These are phyloP conservation scores for Atta texana DNA, from an alignment of 1,140 invertebrate genomes.

Conservation along the genomic window DNA sequence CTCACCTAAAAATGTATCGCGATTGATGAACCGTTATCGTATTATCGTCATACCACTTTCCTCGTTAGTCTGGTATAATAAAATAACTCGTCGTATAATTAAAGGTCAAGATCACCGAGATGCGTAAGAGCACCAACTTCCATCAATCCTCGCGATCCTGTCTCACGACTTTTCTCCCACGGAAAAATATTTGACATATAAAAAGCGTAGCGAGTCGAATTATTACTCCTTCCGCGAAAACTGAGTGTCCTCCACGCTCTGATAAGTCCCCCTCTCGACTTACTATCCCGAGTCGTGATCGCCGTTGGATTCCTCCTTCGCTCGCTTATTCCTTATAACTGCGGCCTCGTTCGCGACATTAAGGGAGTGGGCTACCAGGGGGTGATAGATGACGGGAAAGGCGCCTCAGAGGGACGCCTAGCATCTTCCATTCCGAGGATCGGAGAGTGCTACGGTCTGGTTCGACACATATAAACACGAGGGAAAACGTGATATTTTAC, in stretches of 20 bases:
- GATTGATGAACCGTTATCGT: conserved; percentile 5
- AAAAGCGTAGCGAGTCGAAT: conserved; percentile 36
- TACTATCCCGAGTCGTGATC: conserved; percentile 62
- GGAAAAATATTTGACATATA: conserved; percentile 37
- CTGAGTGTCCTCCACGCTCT: conserved; percentile 70
- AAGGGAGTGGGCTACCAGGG: conserved; percentile 51
- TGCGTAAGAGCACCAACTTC: background rate
- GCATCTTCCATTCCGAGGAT: conserved; percentile 72
- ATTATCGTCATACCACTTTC: background rate
- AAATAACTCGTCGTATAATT: background rate
- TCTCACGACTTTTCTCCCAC: conserved; percentile 39
- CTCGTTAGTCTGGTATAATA: background rate
- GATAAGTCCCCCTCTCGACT: conserved; percentile 71
- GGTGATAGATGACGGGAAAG: conserved; percentile 76
- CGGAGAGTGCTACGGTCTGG: conserved; percentile 56
- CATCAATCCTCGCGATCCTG: background rate
- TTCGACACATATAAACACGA: conserved; percentile 57
- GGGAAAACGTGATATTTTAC: conserved; percentile 35
- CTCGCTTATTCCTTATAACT: background rate
- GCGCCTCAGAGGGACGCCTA: conserved; percentile 74
- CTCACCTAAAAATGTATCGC: too few species aligned
- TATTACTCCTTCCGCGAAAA: conserved; percentile 62
- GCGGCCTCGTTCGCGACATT: conserved; percentile 67
- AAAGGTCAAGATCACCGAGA: conserved; percentile 40
- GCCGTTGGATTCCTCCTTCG: conserved; percentile 41